Evolutionary conservation across 2,888 invertebrate genomes (phyloP), one percentile per base, ranked within the genome.

Genomic region (Drosophila algonquin): DNA sequence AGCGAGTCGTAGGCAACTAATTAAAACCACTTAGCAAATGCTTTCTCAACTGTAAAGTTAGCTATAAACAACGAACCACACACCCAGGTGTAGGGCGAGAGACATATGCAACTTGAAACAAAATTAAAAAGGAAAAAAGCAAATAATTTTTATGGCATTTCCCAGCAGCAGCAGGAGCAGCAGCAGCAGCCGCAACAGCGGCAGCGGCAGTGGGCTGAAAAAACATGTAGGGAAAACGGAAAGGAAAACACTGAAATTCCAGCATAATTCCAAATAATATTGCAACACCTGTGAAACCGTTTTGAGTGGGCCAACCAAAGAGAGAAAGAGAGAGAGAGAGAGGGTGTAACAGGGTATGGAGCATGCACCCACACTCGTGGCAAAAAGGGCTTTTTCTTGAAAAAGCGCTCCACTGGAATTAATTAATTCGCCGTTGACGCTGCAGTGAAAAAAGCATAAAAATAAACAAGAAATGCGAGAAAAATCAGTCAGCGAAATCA

Each of bases 1-100:
- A 32, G 45, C 21, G 47, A 35, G 18, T 30, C 44, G 30, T 32
- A 30, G 70, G 51, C 74, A 89, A 87, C 89, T 85, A 85, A 85
- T 85, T 85, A 85, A 85, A 85, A 89, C 80, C 84, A 89, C 84
- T 85, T 85, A 77, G 75, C 81, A 69, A 89, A 78, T 86, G 88
- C 77, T 80, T 80, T 79, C 86, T 86, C 87, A 88, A 89, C 87
- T 88, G 87, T 89, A 88, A 88, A 88, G 90, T 88, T 88, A 76
- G 87, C 87, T 86, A 85, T 87, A 88, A 86, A 86, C 84, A 80
- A 82, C 85, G 51, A 63, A 48, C 63, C 63, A 73, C 65, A 67
- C 56, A 46, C 24, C 24, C 53, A 24, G 56, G 8, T 53, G 35
- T 46, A 48, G 14, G 21, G n/a, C 27, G 73, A 81, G 85, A 88